Evolutionary conservation across 2,113 vertebrate species (phyloP).

Genomic region (Barnardius zonarius): DNA sequence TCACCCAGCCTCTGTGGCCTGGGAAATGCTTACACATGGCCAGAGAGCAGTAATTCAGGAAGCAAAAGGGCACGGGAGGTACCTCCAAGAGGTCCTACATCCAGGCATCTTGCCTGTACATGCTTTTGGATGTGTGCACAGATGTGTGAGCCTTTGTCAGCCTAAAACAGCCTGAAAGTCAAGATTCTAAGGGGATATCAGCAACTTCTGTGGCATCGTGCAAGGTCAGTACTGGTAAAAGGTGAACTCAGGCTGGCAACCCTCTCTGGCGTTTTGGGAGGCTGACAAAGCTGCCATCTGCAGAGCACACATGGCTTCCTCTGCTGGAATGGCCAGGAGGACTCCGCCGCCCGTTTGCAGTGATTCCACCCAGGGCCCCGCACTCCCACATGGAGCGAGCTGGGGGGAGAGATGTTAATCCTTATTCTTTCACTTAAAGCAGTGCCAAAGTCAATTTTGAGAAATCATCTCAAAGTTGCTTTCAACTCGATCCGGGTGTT

Average conservation of each 20-base stretch:
- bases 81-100: background rate
- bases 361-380: background rate
- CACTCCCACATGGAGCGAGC: background rate
- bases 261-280: accelerated
- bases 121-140: accelerated
- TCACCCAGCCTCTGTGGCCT: background rate
- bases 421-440: slow-evolving; percentile 46
- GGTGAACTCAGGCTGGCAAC: background rate
- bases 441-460: slow-evolving; percentile 72
- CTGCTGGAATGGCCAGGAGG: background rate
- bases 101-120: accelerated
- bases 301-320: background rate
- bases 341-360: background rate
- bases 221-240: background rate
- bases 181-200: background rate
- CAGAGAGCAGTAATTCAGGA: background rate
- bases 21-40: background rate
- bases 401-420: background rate
- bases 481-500: slow-evolving; percentile 69
- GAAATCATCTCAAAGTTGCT: slow-evolving; percentile 73
- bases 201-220: accelerated
- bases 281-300: background rate
- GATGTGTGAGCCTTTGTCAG: background rate
- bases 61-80: accelerated
- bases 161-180: accelerated